These are phyloP conservation scores for Leptura quadrifasciata DNA, from an alignment of 2,888 invertebrate genomes.

Conservation along the genomic window DNA sequence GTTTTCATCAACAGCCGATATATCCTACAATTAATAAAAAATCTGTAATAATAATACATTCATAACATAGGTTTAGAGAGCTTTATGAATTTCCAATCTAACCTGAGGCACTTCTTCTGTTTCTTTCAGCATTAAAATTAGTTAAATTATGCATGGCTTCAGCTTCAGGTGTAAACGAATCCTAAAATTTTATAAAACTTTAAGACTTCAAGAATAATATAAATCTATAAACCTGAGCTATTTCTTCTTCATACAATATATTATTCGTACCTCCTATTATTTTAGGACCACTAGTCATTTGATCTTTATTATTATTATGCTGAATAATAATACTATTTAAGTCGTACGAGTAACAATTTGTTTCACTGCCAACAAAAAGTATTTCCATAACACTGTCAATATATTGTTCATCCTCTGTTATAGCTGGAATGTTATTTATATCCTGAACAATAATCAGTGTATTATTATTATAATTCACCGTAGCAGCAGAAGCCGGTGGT, in stretches of 20 bases:
- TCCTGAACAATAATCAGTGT: neutral
- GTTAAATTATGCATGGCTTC: slow-evolving; percentile 21
- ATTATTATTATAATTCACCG: neutral
- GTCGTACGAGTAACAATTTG: too few relatives aligned
- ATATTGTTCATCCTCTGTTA: neutral
- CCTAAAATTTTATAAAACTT: slow-evolving; percentile 22
- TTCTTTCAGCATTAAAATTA: slow-evolving; percentile 16
- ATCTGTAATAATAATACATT: slow-evolving; percentile 9
- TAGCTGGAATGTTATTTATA: neutral
- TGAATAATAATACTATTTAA: too few relatives aligned
- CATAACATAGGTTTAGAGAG: slow-evolving; percentile 13
- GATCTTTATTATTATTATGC: too few relatives aligned
- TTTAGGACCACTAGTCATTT: too few relatives aligned
- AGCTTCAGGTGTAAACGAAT: slow-evolving; percentile 14
- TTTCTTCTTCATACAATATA: slow-evolving; percentile 21
- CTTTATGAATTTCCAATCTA: slow-evolving; percentile 17
- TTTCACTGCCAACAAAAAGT: slow-evolving; percentile 24
- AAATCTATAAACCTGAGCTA: slow-evolving; percentile 22
- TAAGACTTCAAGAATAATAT: slow-evolving; percentile 20
- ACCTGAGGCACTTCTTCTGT: slow-evolving; percentile 14
- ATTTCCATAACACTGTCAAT: too few relatives aligned
- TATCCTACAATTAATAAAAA: slow-evolving; percentile 19
- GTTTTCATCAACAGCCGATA: slow-evolving; percentile 17
- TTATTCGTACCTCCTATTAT: neutral
- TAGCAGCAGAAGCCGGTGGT: neutral